Conservation (phyloP, 2,888 invertebrate genomes). For the Microlaimidae sp. region DNA sequence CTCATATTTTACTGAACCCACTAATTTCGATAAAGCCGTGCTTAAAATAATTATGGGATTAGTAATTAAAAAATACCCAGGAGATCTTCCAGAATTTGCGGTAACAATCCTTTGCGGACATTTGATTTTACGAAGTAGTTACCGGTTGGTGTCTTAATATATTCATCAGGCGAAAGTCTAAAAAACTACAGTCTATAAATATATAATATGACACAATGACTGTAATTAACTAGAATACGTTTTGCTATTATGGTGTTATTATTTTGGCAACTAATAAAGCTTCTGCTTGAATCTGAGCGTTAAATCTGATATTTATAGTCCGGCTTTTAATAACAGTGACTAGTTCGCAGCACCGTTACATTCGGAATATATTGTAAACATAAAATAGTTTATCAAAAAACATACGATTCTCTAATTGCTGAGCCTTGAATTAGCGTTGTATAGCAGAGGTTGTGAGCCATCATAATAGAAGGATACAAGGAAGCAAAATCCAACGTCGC, state of each 20-base stretch:
- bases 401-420: conserved; percentile 13
- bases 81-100: conserved; percentile 81
- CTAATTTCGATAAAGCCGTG: background rate
- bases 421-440: conserved; percentile 57
- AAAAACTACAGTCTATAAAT: background rate
- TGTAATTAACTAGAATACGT: background rate
- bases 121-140: conserved; percentile 71
- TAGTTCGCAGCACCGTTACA: too few relatives aligned
- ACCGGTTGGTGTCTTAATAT: conserved; percentile 72
- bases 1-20: background rate
- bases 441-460: conserved; percentile 98
- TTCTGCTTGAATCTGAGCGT: too few relatives aligned
- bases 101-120: conserved; percentile 74
- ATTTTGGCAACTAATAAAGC: too few relatives aligned
- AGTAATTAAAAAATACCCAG: too few relatives aligned
- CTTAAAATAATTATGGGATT: too few relatives aligned
- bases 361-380: too few relatives aligned
- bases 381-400: too few relatives aligned
- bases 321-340: too few relatives aligned
- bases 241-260: too few relatives aligned
- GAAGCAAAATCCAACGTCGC: conserved; percentile 98
- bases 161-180: conserved; percentile 47
- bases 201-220: background rate
- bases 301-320: too few relatives aligned
- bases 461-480: conserved; percentile 98